Conservation (phyloP, 2,113 vertebrate species). For the Lathamus discolor region DNA sequence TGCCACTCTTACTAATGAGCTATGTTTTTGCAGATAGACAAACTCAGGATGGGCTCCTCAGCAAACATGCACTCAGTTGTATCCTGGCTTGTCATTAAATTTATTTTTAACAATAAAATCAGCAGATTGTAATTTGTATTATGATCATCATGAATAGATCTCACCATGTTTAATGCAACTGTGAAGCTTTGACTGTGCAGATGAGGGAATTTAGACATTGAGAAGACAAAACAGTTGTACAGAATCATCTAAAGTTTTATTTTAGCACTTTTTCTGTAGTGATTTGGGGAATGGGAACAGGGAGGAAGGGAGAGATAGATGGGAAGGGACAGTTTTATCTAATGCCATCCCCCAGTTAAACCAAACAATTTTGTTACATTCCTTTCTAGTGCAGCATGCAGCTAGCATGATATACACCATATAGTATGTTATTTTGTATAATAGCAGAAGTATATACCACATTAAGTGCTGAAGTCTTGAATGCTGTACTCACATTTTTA, state of each 20-base stretch:
- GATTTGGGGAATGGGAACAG: not conserved
- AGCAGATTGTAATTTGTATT: constrained; percentile 4
- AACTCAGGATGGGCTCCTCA: not conserved
- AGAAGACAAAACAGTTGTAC: not conserved
- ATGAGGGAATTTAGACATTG: not conserved
- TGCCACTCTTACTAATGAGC: constrained; percentile 17
- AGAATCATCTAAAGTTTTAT: not conserved
- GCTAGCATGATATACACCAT: not conserved
- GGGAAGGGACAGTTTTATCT: not conserved
- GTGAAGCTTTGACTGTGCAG: not conserved
- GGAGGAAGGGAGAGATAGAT: not conserved
- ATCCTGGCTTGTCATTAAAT: not conserved
- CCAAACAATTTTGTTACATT: not conserved
- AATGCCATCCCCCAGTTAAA: not conserved
- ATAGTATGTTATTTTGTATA: not conserved
- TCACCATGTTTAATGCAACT: not conserved
- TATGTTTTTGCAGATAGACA: not conserved
- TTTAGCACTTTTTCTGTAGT: not conserved
- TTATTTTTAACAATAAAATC: constrained; percentile 57
- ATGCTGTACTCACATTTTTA: not conserved
- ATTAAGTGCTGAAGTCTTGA: not conserved
- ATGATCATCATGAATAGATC: not conserved
- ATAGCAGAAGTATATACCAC: not conserved
- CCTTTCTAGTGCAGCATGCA: not conserved
- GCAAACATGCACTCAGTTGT: not conserved